Evolutionary conservation across 2,113 vertebrate genomes (phyloP).

Genomic region (Chlamydotis undulata): DNA sequence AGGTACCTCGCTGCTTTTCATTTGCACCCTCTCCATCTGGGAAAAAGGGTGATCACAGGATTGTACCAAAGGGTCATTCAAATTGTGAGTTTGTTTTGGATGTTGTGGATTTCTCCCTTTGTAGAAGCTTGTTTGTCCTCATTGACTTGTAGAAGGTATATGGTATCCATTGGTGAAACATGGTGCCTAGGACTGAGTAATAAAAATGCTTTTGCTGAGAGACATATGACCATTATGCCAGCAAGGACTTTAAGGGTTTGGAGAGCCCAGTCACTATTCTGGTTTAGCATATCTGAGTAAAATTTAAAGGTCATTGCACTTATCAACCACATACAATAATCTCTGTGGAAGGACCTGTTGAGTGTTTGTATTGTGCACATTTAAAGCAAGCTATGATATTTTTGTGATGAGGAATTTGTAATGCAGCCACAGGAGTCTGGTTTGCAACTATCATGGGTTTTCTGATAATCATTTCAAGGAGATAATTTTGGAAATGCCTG

Average conservation of each 20-base stretch:
- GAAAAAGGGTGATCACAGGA: neutral
- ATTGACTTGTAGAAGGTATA: neutral
- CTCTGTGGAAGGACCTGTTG: rapidly evolving
- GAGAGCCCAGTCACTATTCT: neutral
- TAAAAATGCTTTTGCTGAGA: neutral
- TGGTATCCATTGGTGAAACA: neutral
- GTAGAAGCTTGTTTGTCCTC: neutral
- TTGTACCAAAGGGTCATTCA: neutral
- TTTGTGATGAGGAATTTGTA: neutral
- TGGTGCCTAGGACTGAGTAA: neutral
- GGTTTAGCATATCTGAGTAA: neutral
- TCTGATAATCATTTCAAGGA: neutral
- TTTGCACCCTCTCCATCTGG: neutral
- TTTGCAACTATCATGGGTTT: neutral
- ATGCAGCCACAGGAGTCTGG: neutral
- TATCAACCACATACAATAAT: neutral
- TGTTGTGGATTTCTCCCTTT: neutral
- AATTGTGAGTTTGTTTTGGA: neutral
- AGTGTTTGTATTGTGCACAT: neutral
- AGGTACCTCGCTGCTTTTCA: neutral
- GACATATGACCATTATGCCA: neutral
- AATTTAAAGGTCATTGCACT: neutral
- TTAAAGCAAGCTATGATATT: neutral
- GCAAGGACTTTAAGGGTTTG: neutral
- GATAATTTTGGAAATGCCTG: neutral